Percentiles rank a stretch among this genome's conserved stretches.
Conservation (phyloP, 2,797 vertebrate genomes). For the Silurus lanzhouensis region DNA sequence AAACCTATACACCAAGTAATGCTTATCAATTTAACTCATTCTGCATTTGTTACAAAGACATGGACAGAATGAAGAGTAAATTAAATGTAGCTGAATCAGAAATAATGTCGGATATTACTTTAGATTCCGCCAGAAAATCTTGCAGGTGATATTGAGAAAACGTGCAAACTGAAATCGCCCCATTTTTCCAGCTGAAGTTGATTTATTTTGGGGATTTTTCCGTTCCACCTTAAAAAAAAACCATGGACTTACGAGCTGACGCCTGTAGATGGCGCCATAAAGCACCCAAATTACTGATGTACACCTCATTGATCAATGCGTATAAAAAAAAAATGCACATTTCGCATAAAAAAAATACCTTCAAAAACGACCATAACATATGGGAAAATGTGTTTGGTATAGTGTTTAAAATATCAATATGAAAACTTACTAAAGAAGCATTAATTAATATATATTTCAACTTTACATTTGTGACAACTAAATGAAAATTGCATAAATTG, state of each 20-base stretch:
- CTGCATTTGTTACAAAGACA: background rate
- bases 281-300: background rate
- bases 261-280: slow-evolving; percentile 6
- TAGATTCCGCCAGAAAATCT: slow-evolving; percentile 22
- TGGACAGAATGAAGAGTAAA: no score
- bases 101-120: background rate
- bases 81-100: background rate
- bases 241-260: background rate
- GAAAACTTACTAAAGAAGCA: background rate
- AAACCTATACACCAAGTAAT: no score
- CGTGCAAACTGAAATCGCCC: background rate
- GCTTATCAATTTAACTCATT: background rate
- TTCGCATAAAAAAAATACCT: no score
- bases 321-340: no score
- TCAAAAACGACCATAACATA: no score
- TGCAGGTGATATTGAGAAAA: slow-evolving; percentile 10
- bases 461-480: background rate
- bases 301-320: no score
- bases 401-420: background rate
- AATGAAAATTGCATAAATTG: no score
- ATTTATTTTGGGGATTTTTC: background rate
- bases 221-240: slow-evolving; percentile 12
- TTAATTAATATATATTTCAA: background rate
- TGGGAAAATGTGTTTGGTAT: background rate
- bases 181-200: background rate